A percentile compares a stretch with the other conserved stretches of the same genome.
Conservation (phyloP, 2,888 invertebrate genomes). For the Pristionchus arcanus region DNA sequence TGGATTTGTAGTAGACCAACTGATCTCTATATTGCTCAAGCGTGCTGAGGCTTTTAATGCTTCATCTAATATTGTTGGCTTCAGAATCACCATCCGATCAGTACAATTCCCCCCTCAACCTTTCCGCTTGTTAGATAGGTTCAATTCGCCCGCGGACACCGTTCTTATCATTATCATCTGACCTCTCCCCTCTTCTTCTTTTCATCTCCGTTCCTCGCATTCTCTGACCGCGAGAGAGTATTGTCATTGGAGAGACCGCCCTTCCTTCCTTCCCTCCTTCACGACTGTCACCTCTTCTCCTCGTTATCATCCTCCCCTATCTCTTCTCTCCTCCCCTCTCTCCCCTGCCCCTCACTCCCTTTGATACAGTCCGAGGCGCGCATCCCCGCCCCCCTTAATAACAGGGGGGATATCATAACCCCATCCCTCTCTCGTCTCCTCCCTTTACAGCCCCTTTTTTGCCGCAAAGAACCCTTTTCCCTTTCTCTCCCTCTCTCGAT, state of each 20-base stretch:
- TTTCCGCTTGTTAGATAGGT: not conserved
- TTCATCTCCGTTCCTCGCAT: not conserved
- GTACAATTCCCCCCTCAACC: not conserved
- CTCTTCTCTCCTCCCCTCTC: not conserved
- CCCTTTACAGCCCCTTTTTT: slow-evolving; percentile 15
- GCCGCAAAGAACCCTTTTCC: slow-evolving; percentile 24
- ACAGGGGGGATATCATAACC: slow-evolving; percentile 49
- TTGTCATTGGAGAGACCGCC: not conserved
- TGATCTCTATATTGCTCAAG: too few species aligned
- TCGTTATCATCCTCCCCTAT: not conserved
- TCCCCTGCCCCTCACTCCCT: not conserved
- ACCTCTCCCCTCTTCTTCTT: not conserved
- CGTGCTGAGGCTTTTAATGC: not conserved
- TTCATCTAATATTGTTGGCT: not conserved
- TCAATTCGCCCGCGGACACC: not conserved
- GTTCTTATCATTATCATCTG: slow-evolving; percentile 27
- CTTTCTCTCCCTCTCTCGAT: not conserved
- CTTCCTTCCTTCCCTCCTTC: slow-evolving; percentile 22
- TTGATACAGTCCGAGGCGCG: slow-evolving; percentile 36
- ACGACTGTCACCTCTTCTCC: slow-evolving; percentile 18
- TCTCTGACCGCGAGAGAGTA: not conserved
- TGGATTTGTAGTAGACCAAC: too few species aligned
- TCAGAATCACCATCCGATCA: not conserved
- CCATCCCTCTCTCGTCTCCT: not conserved
- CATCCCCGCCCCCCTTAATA: not conserved